A percentile compares a stretch with the other conserved stretches of the same genome.
Conservation (phyloP, 2,797 vertebrate genomes). For the Sphenodon punctatus region DNA sequence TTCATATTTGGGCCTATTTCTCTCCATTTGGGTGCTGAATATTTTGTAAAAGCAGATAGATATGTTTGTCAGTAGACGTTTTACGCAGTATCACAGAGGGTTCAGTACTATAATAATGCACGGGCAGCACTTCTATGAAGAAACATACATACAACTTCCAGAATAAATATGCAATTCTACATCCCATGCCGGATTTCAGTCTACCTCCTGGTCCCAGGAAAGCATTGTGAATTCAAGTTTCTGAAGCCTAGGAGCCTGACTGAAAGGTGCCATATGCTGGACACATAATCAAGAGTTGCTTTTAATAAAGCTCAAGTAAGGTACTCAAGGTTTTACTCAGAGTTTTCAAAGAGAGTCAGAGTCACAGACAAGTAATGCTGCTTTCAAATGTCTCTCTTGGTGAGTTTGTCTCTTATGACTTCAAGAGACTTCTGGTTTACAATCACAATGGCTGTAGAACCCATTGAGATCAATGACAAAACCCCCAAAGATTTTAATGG, state of each 20-base stretch:
- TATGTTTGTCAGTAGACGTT: neutral
- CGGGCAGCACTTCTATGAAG: neutral
- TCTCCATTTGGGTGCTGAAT: neutral
- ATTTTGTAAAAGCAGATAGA: neutral
- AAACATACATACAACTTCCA: neutral
- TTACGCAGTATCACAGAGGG: neutral
- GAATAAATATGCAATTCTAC: neutral
- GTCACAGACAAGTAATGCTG: constrained; percentile 13
- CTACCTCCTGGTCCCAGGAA: neutral
- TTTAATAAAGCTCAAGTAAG: neutral
- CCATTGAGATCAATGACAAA: too few species aligned
- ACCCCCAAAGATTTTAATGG: too few species aligned
- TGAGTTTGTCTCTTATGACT: constrained; percentile 17
- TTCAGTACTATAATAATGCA: neutral
- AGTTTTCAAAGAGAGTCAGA: constrained; percentile 17
- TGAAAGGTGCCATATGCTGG: too few species aligned
- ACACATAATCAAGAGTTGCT: too few species aligned
- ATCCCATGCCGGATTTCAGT: neutral
- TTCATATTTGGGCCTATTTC: neutral
- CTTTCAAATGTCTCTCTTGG: too few species aligned
- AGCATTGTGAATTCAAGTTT: neutral
- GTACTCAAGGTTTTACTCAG: neutral
- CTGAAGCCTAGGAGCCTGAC: neutral
- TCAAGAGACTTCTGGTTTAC: neutral
- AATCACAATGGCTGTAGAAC: too few species aligned